Evolutionary conservation across 2,797 vertebrate genomes (phyloP), one percentile per base, ranked within the genome.

Genomic region (Ctenopoma kingsleyae): DNA sequence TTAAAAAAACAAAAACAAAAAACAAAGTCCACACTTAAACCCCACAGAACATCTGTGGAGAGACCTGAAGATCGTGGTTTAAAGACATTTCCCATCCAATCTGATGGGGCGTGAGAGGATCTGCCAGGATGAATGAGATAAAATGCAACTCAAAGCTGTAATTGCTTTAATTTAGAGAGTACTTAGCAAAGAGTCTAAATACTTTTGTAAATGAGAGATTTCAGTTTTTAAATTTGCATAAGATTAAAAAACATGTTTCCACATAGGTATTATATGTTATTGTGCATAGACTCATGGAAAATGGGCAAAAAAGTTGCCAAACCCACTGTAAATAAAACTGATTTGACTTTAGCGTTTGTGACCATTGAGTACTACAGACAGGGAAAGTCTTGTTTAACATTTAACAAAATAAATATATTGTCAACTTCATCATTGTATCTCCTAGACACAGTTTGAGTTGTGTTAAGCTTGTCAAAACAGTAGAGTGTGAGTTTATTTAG

Each of bases 381-480:
- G 1, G 54, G 22, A 22, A 53, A 27, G 7, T 27, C 25, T 23
- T 4, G 5, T 25, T 20, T 32, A 17, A 58, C 23, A 59, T 12
- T 1, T 27, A 27, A 4, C 25, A 27, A 40, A 12, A 20, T 7
- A 13, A 58, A 20, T 27, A 36, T 43, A 41, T 27, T 30, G 13
- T 44, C 25, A 55, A 23, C 5, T 3, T 30, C 49, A 10, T 47
- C 32, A 23, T 70, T 65, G 35, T 27, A 51, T 50, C 38, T 65
- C 55, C n/a, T n/a, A 3, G 23, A 63, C 52, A 44, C 55, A 47
- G 19, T 16, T 40, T 40, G 48, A 52, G 27, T n/a, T 2, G 17
- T 61, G 41, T 76, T 27, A 38, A 25, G 22, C 19, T 47, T 36
- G 19, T 15, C 30, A 17, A 7, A 49, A 43, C n/a, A n/a, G n/a